Base-by-base conservation (phyloP, 2,888 invertebrate genomes). In the Campaea margaritaria region DNA sequence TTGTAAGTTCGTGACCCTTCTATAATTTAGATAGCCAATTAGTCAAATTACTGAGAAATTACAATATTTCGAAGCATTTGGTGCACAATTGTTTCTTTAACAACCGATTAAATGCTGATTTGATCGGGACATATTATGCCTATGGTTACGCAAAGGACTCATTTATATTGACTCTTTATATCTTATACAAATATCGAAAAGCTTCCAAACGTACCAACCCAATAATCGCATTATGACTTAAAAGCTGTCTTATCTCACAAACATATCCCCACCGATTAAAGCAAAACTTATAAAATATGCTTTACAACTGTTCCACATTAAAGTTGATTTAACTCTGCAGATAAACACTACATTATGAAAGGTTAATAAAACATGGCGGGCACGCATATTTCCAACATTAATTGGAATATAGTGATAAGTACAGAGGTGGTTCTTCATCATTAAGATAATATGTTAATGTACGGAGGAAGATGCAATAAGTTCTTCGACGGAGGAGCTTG, bases 381-480 rank as follows among this genome's bases (percentile, higher is more conserved):
- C 76, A 75, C 76, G 81, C 85, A 83, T 86, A 85, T 85, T 85
- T 84, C 72, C 82, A 83, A 81, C 87, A 87, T 87, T 87, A 86
- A 87, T 87, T 87, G 86, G 85, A 84, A 86, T 86, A 87, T 85
- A 76, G 82, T 76, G 87, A 87, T 87, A 87, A 86, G 81, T 83
- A 73, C 74, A 69, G 81, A 76, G 82, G 75, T 78, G 82, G 82
- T 81, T 84, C 81, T 85, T 85, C 85, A 85, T 87, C 85, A 87
- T 83, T 85, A 83, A 87, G 87, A 87, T 87, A 87, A 87, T 83
- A 87, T 87, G 87, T 80, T 83, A 87, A 87, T 86, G 79, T 72
- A 67, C 77, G 67, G 69, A 74, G 73, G 79, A 77, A 81, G 79
- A 79, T 62, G 73, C 75, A 73, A 79, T 86, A 83, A 81, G 83